phyloP scores from a whole-genome alignment of 2,888 invertebrate species.

The Cephus runcator region DNA sequence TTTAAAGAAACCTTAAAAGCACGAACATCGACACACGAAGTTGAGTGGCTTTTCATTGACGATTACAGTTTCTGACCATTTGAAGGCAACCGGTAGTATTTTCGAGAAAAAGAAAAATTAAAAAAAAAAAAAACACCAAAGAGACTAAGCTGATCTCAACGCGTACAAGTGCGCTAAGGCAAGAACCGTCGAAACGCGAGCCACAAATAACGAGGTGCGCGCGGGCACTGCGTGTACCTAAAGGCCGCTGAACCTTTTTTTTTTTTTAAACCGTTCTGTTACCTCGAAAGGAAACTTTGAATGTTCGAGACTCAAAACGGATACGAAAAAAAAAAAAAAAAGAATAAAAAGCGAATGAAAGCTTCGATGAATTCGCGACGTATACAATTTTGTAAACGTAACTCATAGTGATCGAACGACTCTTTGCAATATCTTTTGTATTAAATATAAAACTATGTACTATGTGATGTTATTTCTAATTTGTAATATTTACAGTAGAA shows the following conservation, averaged over 20 bases:
- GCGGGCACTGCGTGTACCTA: background rate
- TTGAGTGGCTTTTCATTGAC: constrained; percentile 20
- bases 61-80: constrained; percentile 18
- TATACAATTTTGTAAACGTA: constrained; percentile 2
- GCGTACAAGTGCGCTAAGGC: constrained; percentile 22
- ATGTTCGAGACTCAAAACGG: background rate
- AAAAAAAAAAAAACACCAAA: constrained; percentile 31
- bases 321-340: background rate
- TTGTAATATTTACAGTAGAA: constrained; percentile 50
- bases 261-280: background rate
- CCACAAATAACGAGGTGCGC: background rate
- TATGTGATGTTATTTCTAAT: constrained; percentile 54
- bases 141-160: constrained; percentile 41
- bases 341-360: background rate
- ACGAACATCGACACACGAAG: constrained; percentile 25
- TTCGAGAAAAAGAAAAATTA: background rate
- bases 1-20: background rate
- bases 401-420: constrained; percentile 31
- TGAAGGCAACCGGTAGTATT: constrained; percentile 13
- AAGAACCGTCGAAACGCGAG: background rate
- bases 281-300: background rate
- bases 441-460: constrained; percentile 32
- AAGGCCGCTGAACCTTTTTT: background rate
- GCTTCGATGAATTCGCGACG: background rate
- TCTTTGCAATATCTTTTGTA: constrained; percentile 46